Percentiles rank a stretch among this genome's conserved stretches.
These are phyloP conservation scores for Synchiropus splendidus DNA, from an alignment of 2,113 vertebrate genomes.

Conservation along the genomic window DNA sequence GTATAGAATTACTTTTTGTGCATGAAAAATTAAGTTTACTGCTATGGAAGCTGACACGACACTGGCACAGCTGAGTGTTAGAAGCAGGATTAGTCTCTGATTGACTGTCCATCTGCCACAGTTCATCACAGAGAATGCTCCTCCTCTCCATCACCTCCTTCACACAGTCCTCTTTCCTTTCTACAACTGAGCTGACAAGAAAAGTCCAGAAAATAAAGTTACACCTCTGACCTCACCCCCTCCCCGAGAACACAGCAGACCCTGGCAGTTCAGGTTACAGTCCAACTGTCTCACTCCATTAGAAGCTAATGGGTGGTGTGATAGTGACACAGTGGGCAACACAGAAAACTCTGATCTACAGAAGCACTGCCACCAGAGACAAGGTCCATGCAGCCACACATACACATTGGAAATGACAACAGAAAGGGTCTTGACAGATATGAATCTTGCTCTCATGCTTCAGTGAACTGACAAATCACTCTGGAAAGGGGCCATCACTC, in stretches of 20 bases:
- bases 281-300: constrained; percentile 39
- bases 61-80: too few relatives aligned
- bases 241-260: constrained; percentile 19
- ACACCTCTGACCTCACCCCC: constrained; percentile 3
- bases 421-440: constrained; percentile 24
- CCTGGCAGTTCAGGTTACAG: constrained; percentile 24
- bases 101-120: too few relatives aligned
- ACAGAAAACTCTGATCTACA: constrained; percentile 18
- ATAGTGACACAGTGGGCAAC: constrained; percentile 25
- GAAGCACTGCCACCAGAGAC: constrained; percentile 4
- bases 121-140: too few relatives aligned
- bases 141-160: not conserved
- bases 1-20: too few relatives aligned
- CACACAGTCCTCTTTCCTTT: not conserved
- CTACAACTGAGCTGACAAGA: not conserved
- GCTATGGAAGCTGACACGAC: too few relatives aligned
- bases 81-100: too few relatives aligned
- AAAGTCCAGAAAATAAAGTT: not conserved
- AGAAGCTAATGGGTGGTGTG: constrained; percentile 39
- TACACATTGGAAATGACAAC: constrained; percentile 15
- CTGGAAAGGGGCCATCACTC: constrained; percentile 53
- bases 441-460: constrained; percentile 32
- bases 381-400: constrained; percentile 20
- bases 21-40: too few relatives aligned
- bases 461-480: constrained; percentile 59